Evolutionary conservation across 2,797 vertebrate species (phyloP).

Genomic region (Neosilurus mollespiculum): DNA sequence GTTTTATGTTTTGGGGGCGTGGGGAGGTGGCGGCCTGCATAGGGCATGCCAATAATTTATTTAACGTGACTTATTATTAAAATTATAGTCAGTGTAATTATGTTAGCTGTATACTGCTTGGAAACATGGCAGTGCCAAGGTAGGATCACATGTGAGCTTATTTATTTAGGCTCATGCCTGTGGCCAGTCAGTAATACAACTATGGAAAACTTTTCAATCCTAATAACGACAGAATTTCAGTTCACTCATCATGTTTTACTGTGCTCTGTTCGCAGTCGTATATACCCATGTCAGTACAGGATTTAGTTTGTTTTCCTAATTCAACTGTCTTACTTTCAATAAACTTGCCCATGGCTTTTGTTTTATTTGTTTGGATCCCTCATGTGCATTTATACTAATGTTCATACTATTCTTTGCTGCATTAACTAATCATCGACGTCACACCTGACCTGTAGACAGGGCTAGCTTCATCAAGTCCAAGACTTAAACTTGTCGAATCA

Average conservation of each 20-base stretch:
- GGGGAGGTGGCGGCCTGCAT: background rate
- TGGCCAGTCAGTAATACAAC: too few relatives aligned
- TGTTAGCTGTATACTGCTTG: background rate
- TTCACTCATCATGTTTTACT: background rate
- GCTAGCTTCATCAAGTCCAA: too few relatives aligned
- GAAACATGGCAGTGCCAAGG: background rate
- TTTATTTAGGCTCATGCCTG: background rate
- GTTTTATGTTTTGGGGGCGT: background rate
- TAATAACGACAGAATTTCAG: background rate
- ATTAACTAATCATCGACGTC: constrained; percentile 67
- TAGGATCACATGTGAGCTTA: background rate
- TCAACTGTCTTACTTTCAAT: background rate
- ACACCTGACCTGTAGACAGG: too few relatives aligned
- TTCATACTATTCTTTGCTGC: constrained; percentile 66
- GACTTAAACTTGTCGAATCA: too few relatives aligned
- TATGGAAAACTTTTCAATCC: background rate
- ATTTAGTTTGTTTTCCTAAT: background rate
- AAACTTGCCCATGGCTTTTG: background rate
- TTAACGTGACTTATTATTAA: background rate
- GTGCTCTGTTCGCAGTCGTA: background rate
- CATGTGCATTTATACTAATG: constrained; percentile 1
- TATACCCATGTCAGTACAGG: background rate
- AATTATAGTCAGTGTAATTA: background rate
- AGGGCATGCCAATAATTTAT: background rate
- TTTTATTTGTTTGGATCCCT: too few relatives aligned